phyloP scores from a whole-genome alignment of 1,140 invertebrate species.

The Diorhabda elongata region DNA sequence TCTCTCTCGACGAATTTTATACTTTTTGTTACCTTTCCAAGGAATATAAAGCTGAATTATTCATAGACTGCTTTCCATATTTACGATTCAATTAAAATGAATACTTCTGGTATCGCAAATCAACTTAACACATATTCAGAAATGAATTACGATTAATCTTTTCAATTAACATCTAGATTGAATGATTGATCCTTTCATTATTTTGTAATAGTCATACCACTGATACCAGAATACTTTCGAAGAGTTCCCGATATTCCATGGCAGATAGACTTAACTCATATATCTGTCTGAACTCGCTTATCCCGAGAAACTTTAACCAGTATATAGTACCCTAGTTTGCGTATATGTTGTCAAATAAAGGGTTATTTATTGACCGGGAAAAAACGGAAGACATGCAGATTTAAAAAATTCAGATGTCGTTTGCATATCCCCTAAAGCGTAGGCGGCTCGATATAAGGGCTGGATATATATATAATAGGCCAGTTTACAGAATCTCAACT shows the following conservation, averaged over 20 bases:
- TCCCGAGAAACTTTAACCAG: slow-evolving; percentile 31
- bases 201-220: not conserved
- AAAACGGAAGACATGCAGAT: slow-evolving; percentile 22
- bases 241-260: slow-evolving; percentile 7
- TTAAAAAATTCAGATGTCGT: slow-evolving; percentile 20
- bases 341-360: slow-evolving; percentile 29
- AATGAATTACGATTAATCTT: no score
- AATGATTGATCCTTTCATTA: no score
- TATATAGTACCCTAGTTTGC: slow-evolving; percentile 32
- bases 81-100: no score
- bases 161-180: no score
- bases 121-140: no score
- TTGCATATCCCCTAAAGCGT: slow-evolving; percentile 8
- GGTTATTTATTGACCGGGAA: slow-evolving; percentile 28
- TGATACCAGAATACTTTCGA: not conserved
- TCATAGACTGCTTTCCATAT: no score
- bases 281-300: slow-evolving; percentile 33
- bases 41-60: no score
- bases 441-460: not conserved
- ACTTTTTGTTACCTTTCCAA: no score
- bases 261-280: slow-evolving; percentile 31
- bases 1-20: no score
- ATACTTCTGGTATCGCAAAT: no score
- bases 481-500: no score
- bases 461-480: not conserved